Conservation (phyloP, 1,140 invertebrate species). For the Heliconius hewitsoni region DNA sequence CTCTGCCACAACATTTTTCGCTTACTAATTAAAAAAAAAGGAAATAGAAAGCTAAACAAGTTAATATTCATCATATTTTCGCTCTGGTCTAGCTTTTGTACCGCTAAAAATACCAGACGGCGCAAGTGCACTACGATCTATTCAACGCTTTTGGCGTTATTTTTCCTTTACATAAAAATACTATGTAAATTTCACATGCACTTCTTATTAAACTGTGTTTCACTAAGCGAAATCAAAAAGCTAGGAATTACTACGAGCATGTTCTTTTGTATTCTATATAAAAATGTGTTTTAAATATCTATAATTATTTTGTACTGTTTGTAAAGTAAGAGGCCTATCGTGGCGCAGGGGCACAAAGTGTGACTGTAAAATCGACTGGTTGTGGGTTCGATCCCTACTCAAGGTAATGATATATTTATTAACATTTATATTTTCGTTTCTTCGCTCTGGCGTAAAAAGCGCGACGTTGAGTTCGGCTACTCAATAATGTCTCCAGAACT, state of each 20-base stretch:
- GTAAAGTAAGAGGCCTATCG: too few species aligned
- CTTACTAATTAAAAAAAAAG: neutral
- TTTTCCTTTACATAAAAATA: slow-evolving; percentile 12
- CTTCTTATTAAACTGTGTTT: slow-evolving; percentile 11
- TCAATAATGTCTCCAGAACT: too few species aligned
- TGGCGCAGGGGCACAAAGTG: too few species aligned
- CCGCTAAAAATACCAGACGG: slow-evolving; percentile 13
- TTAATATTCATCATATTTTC: slow-evolving; percentile 1
- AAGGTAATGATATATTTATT: too few species aligned
- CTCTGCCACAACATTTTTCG: neutral
- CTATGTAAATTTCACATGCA: slow-evolving; percentile 5
- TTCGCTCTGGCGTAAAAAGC: too few species aligned
- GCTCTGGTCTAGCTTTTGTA: neutral
- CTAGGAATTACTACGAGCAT: neutral
- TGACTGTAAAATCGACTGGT: too few species aligned
- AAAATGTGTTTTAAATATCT: neutral
- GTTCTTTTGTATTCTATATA: neutral
- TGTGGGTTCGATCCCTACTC: too few species aligned
- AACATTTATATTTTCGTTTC: too few species aligned
- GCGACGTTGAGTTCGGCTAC: too few species aligned
- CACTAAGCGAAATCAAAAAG: neutral
- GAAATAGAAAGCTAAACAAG: neutral
- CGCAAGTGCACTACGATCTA: slow-evolving; percentile 5
- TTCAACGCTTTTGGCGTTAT: slow-evolving; percentile 13
- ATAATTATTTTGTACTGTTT: too few species aligned